Conservation (phyloP, 1,140 invertebrate genomes). For the Tetraneura akinire region DNA sequence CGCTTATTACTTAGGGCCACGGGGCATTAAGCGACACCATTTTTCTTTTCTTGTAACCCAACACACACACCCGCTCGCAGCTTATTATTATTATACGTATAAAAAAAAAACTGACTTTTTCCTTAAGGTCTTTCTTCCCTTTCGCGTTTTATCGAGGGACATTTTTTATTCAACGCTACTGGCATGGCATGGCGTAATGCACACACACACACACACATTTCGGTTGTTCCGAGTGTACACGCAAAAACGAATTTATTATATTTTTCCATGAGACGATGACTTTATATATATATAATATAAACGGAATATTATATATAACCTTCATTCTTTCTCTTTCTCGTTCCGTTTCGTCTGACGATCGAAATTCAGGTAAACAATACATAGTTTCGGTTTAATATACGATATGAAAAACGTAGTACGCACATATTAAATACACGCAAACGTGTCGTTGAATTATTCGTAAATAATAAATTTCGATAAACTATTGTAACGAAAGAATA, state of each 20-base stretch:
- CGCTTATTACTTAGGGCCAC: conserved; percentile 19
- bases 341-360: no score
- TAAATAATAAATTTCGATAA: no score
- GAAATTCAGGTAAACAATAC: no score
- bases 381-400: no score
- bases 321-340: no score
- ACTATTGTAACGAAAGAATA: no score
- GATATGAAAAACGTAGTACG: no score
- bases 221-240: neutral
- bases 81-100: neutral
- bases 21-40: conserved; percentile 22
- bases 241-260: neutral
- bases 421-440: no score
- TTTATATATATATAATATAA: no score
- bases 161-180: conserved; percentile 22
- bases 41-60: conserved; percentile 6
- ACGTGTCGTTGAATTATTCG: no score
- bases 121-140: conserved; percentile 16
- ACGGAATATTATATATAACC: no score
- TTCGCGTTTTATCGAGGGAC: conserved; percentile 19
- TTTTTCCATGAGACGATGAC: neutral
- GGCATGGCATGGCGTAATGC: neutral
- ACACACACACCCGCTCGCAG: neutral
- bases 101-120: conserved; percentile 38
- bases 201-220: neutral